A percentile compares a stretch with the other conserved stretches of the same genome.
Evolutionary conservation across 2,113 vertebrate species (phyloP).

Genomic region (Pristiophorus japonicus): DNA sequence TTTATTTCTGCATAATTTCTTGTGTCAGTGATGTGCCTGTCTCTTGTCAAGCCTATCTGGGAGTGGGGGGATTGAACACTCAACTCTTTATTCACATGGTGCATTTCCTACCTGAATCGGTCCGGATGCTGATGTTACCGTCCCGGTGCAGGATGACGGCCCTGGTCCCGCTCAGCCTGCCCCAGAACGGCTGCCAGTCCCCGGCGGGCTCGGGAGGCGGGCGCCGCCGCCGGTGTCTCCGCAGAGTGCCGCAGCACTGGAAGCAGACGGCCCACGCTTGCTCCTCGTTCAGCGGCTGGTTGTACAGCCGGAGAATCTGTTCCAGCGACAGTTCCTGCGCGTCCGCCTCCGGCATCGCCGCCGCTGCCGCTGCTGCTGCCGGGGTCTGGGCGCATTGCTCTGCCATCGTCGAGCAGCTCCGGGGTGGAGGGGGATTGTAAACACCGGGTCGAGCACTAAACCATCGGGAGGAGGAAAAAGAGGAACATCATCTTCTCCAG

Average conservation of each 20-base stretch:
- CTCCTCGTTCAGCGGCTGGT: constrained; percentile 93
- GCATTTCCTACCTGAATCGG: constrained; percentile 37
- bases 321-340: constrained; percentile 67
- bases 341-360: background rate
- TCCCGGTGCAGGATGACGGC: constrained; percentile 73
- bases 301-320: constrained; percentile 79
- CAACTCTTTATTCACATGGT: no score
- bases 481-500: background rate
- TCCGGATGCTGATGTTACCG: constrained; percentile 62
- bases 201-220: constrained; percentile 48
- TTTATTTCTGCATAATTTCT: background rate
- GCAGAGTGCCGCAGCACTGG: constrained; percentile 78
- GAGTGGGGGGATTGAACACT: no score
- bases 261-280: constrained; percentile 97
- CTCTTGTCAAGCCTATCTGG: no score
- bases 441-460: background rate
- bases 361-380: constrained; percentile 18
- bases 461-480: background rate
- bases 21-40: background rate
- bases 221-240: constrained; percentile 47
- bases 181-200: constrained; percentile 12
- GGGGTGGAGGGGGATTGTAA: background rate
- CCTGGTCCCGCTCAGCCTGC: constrained; percentile 54
- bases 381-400: background rate
- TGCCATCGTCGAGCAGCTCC: background rate